These are phyloP conservation scores for Magallana nippona DNA, from an alignment of 2,888 invertebrate species.

Conservation along the genomic window DNA sequence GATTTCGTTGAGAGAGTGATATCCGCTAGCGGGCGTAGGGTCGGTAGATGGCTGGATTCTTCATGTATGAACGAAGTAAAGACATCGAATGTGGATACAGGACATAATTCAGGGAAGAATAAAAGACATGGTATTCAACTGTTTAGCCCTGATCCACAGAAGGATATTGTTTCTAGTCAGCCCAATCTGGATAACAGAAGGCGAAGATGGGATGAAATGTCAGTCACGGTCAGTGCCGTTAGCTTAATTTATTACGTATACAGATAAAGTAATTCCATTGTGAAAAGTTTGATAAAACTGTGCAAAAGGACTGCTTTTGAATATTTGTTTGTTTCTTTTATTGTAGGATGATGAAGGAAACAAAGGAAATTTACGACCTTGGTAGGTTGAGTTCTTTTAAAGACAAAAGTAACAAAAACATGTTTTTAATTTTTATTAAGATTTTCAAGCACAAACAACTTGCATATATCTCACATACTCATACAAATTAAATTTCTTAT, in stretches of 20 bases:
- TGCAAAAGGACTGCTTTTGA: neutral
- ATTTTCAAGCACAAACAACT: no score
- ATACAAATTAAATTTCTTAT: no score
- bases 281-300: neutral
- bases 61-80: slow-evolving; percentile 14
- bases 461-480: no score
- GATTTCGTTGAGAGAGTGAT: slow-evolving; percentile 51
- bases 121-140: slow-evolving; percentile 40
- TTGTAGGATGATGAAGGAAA: slow-evolving; percentile 45
- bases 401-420: neutral
- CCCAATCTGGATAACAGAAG: slow-evolving; percentile 7
- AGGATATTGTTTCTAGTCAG: slow-evolving; percentile 31
- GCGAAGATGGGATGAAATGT: slow-evolving; percentile 49
- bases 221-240: slow-evolving; percentile 44
- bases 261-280: no score
- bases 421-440: no score
- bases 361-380: slow-evolving; percentile 44
- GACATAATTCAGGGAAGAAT: slow-evolving; percentile 26
- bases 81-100: slow-evolving; percentile 13
- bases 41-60: slow-evolving; percentile 43
- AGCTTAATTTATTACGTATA: no score
- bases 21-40: slow-evolving; percentile 46
- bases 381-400: slow-evolving; percentile 37
- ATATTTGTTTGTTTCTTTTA: slow-evolving; percentile 11
- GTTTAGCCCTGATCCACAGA: slow-evolving; percentile 43